These are phyloP conservation scores for Aphelenchoides avenae DNA, from an alignment of 1,140 invertebrate species.

Conservation along the genomic window DNA sequence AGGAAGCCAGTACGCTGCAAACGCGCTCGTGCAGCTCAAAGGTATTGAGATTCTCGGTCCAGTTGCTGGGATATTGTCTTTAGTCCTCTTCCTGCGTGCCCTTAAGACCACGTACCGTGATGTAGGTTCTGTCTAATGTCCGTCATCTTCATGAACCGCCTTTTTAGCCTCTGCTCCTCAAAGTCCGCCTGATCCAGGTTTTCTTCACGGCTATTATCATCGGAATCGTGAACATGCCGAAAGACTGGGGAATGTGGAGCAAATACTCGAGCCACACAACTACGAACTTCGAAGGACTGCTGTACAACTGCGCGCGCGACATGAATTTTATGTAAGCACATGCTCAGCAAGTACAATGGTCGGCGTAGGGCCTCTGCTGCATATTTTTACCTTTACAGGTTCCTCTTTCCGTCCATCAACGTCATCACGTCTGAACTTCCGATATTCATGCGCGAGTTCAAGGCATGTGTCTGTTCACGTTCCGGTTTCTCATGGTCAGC, in stretches of 20 bases:
- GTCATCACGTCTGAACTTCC: slow-evolving; percentile 83
- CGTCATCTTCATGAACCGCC: too few relatives aligned
- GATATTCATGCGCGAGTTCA: slow-evolving; percentile 81
- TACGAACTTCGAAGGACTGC: slow-evolving; percentile 88
- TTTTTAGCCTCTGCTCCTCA: slow-evolving; percentile 79
- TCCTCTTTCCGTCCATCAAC: slow-evolving; percentile 64
- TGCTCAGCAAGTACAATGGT: too few relatives aligned
- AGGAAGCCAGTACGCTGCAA: slow-evolving; percentile 37
- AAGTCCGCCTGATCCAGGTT: slow-evolving; percentile 79
- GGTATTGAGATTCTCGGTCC: slow-evolving; percentile 2
- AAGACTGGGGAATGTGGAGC: too few relatives aligned
- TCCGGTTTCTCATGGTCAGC: too few relatives aligned
- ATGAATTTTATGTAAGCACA: slow-evolving; percentile 67
- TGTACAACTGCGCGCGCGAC: slow-evolving; percentile 84
- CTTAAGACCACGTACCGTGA: slow-evolving; percentile 81
- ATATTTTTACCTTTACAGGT: too few relatives aligned
- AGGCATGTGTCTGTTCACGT: too few relatives aligned
- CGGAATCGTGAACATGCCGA: slow-evolving; percentile 79
- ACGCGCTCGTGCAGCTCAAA: slow-evolving; percentile 66
- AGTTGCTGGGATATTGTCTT: slow-evolving; percentile 64
- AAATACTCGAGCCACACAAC: slow-evolving; percentile 77
- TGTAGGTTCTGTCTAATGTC: too few relatives aligned
- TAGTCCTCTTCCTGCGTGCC: slow-evolving; percentile 79
- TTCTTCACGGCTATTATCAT: slow-evolving; percentile 77
- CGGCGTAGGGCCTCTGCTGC: too few relatives aligned